These are phyloP conservation scores for Chlorocebus sabaeus DNA, from an alignment of 2,113 vertebrate species.

Conservation along the genomic window DNA sequence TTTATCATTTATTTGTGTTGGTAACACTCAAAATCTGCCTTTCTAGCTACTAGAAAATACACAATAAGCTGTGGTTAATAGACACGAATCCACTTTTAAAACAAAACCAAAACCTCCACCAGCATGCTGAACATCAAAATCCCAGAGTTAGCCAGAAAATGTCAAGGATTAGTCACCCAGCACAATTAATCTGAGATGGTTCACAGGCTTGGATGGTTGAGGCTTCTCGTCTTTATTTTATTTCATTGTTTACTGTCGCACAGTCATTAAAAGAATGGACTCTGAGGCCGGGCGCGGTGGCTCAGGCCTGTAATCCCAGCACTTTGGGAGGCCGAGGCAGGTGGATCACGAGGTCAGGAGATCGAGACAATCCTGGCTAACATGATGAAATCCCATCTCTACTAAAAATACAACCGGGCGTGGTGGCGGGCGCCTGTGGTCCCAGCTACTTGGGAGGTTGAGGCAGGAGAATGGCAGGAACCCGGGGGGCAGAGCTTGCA, in stretches of 20 bases:
- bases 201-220: neutral
- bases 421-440: too few relatives aligned
- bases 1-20: neutral
- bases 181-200: neutral
- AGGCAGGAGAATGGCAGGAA: too few relatives aligned
- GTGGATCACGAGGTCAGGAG: too few relatives aligned
- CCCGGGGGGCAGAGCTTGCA: fast-evolving
- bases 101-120: neutral
- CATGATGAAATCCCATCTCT: too few relatives aligned
- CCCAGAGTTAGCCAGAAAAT: neutral
- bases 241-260: neutral
- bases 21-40: neutral
- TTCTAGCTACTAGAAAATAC: neutral
- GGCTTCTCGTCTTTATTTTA: neutral
- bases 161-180: neutral
- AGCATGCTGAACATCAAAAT: neutral
- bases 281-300: neutral
- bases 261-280: neutral
- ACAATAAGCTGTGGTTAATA: neutral
- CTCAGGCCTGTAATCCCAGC: too few relatives aligned
- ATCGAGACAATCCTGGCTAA: too few relatives aligned
- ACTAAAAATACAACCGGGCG: too few relatives aligned
- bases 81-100: neutral
- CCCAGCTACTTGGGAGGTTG: too few relatives aligned
- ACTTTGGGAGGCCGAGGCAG: too few relatives aligned